Conservation (phyloP, 2,888 invertebrate species). For the Liposcelis brunnea region DNA sequence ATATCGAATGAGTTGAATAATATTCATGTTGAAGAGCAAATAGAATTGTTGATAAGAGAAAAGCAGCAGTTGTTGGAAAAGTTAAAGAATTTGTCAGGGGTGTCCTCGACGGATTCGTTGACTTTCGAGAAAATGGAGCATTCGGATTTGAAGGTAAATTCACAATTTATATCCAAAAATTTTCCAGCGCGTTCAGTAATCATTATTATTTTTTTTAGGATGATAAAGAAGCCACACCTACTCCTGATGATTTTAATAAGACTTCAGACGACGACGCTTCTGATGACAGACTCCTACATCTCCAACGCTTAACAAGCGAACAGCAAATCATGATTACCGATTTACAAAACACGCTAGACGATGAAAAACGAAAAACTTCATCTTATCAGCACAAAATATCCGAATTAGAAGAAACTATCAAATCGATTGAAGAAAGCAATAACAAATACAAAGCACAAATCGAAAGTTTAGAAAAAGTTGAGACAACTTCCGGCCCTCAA, state of each 20-base stretch:
- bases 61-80: conserved; percentile 20
- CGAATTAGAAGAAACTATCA: conserved; percentile 25
- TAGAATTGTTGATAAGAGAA: conserved; percentile 19
- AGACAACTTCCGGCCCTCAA: too few species aligned
- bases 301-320: too few species aligned
- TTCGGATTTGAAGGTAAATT: neutral
- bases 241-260: too few species aligned
- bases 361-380: neutral
- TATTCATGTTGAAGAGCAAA: conserved; percentile 59
- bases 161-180: too few species aligned
- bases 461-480: neutral
- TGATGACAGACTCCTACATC: too few species aligned
- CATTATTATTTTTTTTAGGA: too few species aligned
- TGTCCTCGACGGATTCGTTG: conserved; percentile 22
- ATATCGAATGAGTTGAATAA: conserved; percentile 63
- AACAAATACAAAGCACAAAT: neutral
- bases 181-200: too few species aligned
- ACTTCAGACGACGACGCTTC: too few species aligned
- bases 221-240: too few species aligned
- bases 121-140: conserved; percentile 5
- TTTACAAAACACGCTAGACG: neutral
- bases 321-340: too few species aligned
- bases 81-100: conserved; percentile 17
- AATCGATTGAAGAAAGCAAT: neutral
- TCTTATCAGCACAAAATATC: conserved; percentile 16